These are phyloP conservation scores for Octomys mimax DNA, from an alignment of 2,797 vertebrate species.

Conservation along the genomic window DNA sequence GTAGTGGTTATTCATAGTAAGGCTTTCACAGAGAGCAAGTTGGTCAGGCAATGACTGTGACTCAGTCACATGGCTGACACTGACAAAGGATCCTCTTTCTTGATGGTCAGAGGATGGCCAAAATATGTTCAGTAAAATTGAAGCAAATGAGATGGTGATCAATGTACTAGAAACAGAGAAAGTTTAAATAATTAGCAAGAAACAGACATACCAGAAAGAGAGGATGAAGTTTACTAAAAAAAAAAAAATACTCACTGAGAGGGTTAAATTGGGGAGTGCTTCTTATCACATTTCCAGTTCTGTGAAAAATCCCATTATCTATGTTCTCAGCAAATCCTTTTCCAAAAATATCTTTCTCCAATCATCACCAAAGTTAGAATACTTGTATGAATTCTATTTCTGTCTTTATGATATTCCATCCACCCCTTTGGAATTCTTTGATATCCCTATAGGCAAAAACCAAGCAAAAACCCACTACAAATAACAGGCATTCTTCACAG, in stretches of 20 bases:
- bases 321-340: slow-evolving; percentile 39
- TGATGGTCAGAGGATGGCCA: not conserved
- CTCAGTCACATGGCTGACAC: no score
- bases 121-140: not conserved
- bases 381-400: not conserved
- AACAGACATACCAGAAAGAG: not conserved
- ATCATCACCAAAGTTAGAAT: not conserved
- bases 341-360: not conserved
- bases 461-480: not conserved
- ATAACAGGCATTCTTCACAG: not conserved
- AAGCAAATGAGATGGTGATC: slow-evolving; percentile 1
- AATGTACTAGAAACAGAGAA: not conserved
- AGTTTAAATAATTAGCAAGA: not conserved
- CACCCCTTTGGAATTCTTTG: not conserved
- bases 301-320: not conserved
- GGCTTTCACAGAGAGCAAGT: no score
- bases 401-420: not conserved
- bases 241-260: not conserved
- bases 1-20: no score
- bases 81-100: not conserved
- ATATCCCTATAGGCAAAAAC: not conserved
- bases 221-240: not conserved
- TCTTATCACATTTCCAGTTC: not conserved
- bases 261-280: not conserved
- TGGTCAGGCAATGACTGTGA: no score